Conservation (phyloP, 2,888 invertebrate species). For the Hydraecia micacea region DNA sequence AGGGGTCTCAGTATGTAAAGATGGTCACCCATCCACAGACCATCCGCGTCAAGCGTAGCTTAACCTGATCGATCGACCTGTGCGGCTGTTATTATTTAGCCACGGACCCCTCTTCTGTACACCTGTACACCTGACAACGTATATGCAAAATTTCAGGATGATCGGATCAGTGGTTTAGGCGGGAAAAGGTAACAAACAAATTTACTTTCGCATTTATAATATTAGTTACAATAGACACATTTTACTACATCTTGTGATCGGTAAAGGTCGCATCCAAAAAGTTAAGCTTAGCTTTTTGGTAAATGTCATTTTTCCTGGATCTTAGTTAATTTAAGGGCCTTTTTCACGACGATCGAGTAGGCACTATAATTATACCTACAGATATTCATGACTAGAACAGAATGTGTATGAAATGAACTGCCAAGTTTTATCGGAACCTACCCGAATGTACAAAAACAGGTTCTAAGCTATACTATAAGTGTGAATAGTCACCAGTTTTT, state of each 20-base stretch:
- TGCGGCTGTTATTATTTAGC: no score
- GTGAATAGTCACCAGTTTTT: slow-evolving; percentile 1
- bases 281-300: slow-evolving; percentile 10
- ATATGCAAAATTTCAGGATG: no score
- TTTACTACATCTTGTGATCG: slow-evolving; percentile 13
- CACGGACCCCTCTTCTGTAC: no score
- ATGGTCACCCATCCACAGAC: no score
- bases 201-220: no score
- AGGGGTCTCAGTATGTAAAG: no score
- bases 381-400: not conserved
- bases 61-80: no score
- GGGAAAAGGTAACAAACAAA: no score
- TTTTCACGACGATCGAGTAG: not conserved
- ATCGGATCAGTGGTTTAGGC: no score
- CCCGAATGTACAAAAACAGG: not conserved
- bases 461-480: not conserved
- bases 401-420: not conserved
- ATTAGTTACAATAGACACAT: slow-evolving; percentile 14
- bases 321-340: slow-evolving; percentile 1
- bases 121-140: no score
- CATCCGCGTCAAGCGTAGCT: no score
- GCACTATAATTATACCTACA: not conserved
- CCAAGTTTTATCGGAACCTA: not conserved
- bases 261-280: slow-evolving; percentile 27
- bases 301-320: slow-evolving; percentile 1